These are phyloP conservation scores for Cynopterus sphinx DNA, from an alignment of 2,797 vertebrate genomes.

Conservation along the genomic window DNA sequence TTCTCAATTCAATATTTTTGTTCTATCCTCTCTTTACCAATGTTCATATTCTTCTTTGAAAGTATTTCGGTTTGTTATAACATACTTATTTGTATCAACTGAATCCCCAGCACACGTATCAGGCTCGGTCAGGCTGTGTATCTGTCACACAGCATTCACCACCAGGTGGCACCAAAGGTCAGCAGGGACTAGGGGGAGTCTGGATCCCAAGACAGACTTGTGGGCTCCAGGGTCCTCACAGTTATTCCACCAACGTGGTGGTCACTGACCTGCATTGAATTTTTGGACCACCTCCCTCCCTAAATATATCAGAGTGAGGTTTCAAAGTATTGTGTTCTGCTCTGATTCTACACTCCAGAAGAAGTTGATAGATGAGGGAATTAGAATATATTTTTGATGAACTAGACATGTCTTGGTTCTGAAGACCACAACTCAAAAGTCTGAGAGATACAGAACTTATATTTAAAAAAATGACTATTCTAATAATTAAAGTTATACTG, in stretches of 20 bases:
- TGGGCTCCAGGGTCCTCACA: too few relatives aligned
- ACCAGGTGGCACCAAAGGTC: conserved; percentile 55
- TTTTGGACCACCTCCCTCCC: neutral
- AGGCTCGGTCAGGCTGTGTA: neutral
- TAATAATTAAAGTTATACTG: neutral
- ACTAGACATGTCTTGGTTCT: neutral
- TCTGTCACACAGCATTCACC: neutral
- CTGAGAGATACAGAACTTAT: neutral
- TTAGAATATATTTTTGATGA: neutral
- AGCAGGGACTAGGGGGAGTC: neutral
- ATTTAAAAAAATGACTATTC: neutral
- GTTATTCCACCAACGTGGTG: neutral
- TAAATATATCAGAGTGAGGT: neutral
- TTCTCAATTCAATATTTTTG: neutral
- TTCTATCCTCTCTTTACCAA: neutral
- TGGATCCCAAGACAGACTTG: neutral
- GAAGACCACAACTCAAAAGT: neutral
- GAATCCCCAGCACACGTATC: neutral
- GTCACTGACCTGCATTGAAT: neutral
- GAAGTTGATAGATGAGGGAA: neutral
- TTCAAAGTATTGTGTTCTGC: neutral
- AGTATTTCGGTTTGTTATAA: neutral
- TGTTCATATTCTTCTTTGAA: neutral
- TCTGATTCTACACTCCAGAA: neutral
- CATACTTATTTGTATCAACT: neutral